Conservation (phyloP, 2,113 vertebrate species). For the Varanus salvator region DNA sequence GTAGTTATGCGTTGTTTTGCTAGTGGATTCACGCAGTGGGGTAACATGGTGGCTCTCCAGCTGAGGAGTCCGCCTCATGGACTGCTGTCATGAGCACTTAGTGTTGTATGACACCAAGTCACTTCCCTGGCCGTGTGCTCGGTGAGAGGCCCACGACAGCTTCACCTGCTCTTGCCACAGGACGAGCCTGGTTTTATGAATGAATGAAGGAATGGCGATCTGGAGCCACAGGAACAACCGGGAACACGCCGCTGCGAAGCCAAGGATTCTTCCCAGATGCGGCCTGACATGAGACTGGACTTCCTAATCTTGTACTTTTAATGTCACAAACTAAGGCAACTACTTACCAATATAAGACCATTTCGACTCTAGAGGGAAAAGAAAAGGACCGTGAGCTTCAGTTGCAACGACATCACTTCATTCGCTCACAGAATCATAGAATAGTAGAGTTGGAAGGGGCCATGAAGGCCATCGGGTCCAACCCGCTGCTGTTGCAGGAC, state of each 20-base stretch:
- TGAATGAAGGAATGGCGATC: background rate
- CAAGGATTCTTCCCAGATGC: background rate
- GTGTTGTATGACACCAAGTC: too few relatives aligned
- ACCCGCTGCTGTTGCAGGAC: too few relatives aligned
- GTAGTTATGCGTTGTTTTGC: too few relatives aligned
- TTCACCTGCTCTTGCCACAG: too few relatives aligned
- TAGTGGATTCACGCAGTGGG: too few relatives aligned
- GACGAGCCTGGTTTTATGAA: background rate
- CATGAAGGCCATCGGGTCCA: too few relatives aligned
- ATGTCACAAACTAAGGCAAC: background rate
- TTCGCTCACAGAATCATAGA: too few relatives aligned
- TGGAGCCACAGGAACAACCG: background rate
- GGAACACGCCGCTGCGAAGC: background rate
- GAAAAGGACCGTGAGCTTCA: constrained; percentile 30
- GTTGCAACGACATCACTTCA: background rate
- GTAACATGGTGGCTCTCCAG: too few relatives aligned
- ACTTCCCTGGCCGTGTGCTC: background rate
- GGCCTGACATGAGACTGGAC: background rate
- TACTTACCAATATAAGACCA: constrained; percentile 92
- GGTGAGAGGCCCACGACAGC: too few relatives aligned
- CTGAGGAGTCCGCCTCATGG: background rate
- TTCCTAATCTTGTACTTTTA: too few relatives aligned
- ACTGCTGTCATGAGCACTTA: too few relatives aligned
- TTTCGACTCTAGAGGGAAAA: constrained; percentile 81
- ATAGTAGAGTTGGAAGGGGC: too few relatives aligned